Base-by-base conservation (phyloP, 2,113 vertebrate species). In the Mus spicilegus region DNA sequence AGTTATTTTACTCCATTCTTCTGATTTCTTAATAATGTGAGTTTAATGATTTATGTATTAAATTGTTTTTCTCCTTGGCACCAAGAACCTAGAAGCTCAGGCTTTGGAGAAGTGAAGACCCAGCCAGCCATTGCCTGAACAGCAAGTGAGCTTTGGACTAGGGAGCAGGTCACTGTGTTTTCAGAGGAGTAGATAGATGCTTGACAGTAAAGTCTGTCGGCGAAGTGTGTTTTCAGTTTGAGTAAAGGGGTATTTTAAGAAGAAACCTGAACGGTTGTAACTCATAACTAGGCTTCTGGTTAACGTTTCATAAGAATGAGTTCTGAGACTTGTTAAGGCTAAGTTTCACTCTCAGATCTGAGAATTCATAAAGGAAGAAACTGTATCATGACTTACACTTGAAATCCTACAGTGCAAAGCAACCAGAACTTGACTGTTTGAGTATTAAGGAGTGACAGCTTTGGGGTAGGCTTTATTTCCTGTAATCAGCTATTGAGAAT, bases 221-320 rank as follows among this genome's bases (percentile, higher is more conserved):
- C 90, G 73, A 75, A 95, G 58, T 95, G 73, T 70, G 5, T 98
- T 98, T 98, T 98, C 97, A 95, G 80, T 97, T 97, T 90, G 92
- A 98, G 94, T 96, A 94, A 91, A 96, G 91, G 86, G 93, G 95
- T 98, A 96, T 96, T 98, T 97, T 97, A 98, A 97, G 96, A 86
- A 96, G 86, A 96, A 91, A 86, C 39, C 63, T 92, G 91, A 82
- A 67, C 76, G 56, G 19, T 93, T 98, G 91, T 95, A 95, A 96
- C 49, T 97, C 95, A 93, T 85, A 96, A 82, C 94, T 95, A 46
- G 49, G 94, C 70, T 86, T 97, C 84, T 96, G 87, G 56, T 93
- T 96, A 95, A 87, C 76, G 82, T 91, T 97, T 96, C 81, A 96
- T 95, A 95, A 94, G 94, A 94, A 88, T 56, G 65, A 10, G 49